Evolutionary conservation across 2,113 vertebrate species (phyloP), one percentile per base, ranked within the genome.

Genomic region (Mugil cephalus): DNA sequence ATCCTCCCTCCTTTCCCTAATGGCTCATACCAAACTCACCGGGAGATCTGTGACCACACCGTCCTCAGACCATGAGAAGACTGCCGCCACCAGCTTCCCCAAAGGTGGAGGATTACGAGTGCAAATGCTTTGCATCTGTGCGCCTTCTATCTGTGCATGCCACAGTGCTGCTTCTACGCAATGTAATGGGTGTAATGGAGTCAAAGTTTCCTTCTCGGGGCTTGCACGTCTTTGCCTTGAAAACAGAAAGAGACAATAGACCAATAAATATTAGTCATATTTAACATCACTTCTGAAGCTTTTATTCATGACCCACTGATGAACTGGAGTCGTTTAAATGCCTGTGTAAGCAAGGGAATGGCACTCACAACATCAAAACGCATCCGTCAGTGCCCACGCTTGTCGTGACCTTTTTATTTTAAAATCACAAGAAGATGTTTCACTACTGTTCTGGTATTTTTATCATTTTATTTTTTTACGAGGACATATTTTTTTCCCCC

Each of bases 1-100:
- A 64, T 77, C 58, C 60, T 69, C 45, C 70, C 80, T 64, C 85
- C 75, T 61, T 58, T 48, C 75, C 75, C 82, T 89, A 83, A 87
- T 84, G 70, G 75, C 82, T 89, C 92, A 94, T 92, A 90, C 90
- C 92, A 91, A 91, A 90, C 91, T 88, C 92, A 88, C 87, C 89
- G 78, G 88, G 91, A 88, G 82, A 85, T 87, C 80, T 75, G 71
- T 84, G 74, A 86, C 87, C 79, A 59, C 80, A 86, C 89, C 90
- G 86, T 88, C 89, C 85, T 79, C 68, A 70, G 69, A 83, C 65
- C 78, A 83, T 83, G 76, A 85, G 82, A 79, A 85, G 69, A 82
- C 66, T 60, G 82, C 84, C 83, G 82, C 84, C 83, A 81, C 84
- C 88, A 74, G 60, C 79, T 81, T 85, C 82, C 84, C 76, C 80